These are phyloP conservation scores for Daboia siamensis DNA, from an alignment of 2,113 vertebrate species.

Conservation along the genomic window DNA sequence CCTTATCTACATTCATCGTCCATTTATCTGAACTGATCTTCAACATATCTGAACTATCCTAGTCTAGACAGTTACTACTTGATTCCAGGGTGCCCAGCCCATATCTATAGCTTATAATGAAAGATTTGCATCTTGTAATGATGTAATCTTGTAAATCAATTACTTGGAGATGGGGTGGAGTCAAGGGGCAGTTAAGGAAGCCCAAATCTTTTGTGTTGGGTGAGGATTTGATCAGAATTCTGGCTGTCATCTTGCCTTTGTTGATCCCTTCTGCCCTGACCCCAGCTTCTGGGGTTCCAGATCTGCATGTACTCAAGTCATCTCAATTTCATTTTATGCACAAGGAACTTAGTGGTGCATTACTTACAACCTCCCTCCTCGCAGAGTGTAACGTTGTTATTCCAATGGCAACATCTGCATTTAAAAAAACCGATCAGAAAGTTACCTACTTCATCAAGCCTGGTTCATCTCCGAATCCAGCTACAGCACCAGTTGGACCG, in stretches of 20 bases:
- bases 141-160: background rate
- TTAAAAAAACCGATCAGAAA: background rate
- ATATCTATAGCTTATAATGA: background rate
- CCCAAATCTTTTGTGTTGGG: background rate
- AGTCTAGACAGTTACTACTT: background rate
- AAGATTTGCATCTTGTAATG: background rate
- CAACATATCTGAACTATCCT: background rate
- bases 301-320: background rate
- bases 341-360: background rate
- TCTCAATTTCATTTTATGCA: background rate
- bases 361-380: too few species aligned
- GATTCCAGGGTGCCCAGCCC: background rate
- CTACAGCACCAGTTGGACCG: too few species aligned
- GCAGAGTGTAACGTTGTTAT: background rate
- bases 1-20: background rate
- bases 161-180: background rate
- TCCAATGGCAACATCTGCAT: background rate
- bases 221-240: background rate
- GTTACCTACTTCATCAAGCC: rapidly evolving
- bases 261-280: background rate
- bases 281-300: background rate
- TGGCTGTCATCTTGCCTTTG: background rate
- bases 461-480: background rate
- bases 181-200: background rate
- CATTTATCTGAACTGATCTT: background rate